Conservation (phyloP, 2,888 invertebrate genomes). For the Pristionchus fissidentatus region DNA sequence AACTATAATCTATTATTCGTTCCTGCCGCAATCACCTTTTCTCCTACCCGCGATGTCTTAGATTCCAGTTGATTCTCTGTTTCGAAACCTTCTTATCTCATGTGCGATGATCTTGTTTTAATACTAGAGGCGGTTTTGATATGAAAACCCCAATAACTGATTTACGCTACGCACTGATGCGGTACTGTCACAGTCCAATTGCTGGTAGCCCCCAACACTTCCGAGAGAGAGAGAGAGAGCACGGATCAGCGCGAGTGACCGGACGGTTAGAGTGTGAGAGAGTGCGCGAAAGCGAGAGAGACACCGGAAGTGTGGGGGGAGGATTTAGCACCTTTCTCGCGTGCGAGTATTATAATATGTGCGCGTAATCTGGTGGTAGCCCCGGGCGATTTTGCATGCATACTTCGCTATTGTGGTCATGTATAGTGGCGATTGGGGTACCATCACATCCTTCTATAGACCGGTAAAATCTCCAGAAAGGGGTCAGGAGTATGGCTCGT, state of each 20-base stretch:
- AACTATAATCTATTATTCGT: too few relatives aligned
- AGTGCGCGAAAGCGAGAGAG: not conserved
- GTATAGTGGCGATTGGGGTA: not conserved
- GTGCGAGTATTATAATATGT: not conserved
- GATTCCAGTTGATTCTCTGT: not conserved
- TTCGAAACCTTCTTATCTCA: not conserved
- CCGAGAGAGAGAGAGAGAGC: not conserved
- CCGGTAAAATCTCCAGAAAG: too few relatives aligned
- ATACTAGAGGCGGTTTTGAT: too few relatives aligned
- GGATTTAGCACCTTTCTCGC: not conserved
- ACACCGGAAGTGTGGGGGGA: not conserved
- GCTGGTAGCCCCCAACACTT: too few relatives aligned
- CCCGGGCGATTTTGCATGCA: not conserved
- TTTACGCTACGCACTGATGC: too few relatives aligned
- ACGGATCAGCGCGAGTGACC: not conserved
- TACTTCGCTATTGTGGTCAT: conserved; percentile 6
- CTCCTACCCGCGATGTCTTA: too few relatives aligned
- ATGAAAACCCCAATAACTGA: too few relatives aligned
- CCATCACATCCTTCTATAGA: too few relatives aligned
- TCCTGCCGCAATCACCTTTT: too few relatives aligned
- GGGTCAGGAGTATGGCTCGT: too few relatives aligned
- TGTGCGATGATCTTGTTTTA: too few relatives aligned
- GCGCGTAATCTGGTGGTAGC: too few relatives aligned
- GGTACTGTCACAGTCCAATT: not conserved
- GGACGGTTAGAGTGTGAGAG: not conserved